Conservation (phyloP, 2,888 invertebrate species). For the Agrochola circellaris region DNA sequence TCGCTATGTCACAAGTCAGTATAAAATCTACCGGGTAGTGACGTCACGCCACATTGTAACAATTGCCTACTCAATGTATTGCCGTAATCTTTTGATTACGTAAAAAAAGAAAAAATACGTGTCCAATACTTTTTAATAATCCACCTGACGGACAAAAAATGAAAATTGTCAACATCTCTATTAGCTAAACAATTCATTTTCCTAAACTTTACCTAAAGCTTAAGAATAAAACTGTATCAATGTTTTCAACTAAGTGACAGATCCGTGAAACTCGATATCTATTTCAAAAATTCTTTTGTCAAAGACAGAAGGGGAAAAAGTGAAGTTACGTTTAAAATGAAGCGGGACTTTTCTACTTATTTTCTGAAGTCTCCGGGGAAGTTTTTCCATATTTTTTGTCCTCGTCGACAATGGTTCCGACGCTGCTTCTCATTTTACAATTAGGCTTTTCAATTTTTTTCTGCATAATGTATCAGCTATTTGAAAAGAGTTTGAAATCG, state of each 20-base stretch:
- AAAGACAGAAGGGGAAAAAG: conserved; percentile 36
- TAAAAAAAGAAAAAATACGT: too few relatives aligned
- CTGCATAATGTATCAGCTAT: conserved; percentile 64
- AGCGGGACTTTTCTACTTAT: conserved; percentile 67
- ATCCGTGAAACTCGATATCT: conserved; percentile 24
- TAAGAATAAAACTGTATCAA: not conserved
- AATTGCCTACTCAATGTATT: too few relatives aligned
- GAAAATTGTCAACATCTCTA: too few relatives aligned
- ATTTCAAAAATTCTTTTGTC: conserved; percentile 28
- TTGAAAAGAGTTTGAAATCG: conserved; percentile 43
- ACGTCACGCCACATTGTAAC: too few relatives aligned
- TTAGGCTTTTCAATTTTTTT: conserved; percentile 70
- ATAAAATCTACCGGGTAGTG: too few relatives aligned
- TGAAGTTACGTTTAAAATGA: conserved; percentile 70
- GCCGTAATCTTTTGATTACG: too few relatives aligned
- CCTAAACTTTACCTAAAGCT: not conserved
- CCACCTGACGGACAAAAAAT: too few relatives aligned
- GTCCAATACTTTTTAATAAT: too few relatives aligned
- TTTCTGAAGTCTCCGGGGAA: conserved; percentile 67
- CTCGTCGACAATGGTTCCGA: conserved; percentile 65
- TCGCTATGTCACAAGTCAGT: too few relatives aligned
- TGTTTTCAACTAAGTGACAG: not conserved
- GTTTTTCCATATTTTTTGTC: conserved; percentile 71
- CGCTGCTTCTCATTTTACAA: conserved; percentile 74
- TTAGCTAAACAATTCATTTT: too few relatives aligned